Evolutionary conservation across 2,888 invertebrate species (phyloP).

Genomic region (Drosophila mulleri): DNA sequence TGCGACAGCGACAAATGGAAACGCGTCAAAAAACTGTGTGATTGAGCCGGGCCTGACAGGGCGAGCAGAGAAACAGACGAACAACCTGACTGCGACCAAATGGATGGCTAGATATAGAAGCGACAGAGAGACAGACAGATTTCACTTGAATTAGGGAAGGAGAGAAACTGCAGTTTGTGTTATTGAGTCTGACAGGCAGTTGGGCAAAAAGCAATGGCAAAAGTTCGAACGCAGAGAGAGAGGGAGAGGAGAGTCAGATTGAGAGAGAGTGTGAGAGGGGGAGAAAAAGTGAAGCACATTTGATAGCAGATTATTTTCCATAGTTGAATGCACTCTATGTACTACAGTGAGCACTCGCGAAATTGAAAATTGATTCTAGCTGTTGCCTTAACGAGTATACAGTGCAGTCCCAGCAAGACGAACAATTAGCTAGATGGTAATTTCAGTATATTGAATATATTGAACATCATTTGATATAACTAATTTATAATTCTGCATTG

Average conservation of each 20-base stretch:
- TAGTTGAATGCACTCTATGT: slow-evolving; percentile 13
- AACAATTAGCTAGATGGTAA: no score
- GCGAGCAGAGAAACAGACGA: slow-evolving; percentile 23
- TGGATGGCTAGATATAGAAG: slow-evolving; percentile 22
- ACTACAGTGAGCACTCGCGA: background rate
- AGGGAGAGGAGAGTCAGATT: background rate
- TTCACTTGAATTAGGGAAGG: background rate
- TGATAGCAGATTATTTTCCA: slow-evolving; percentile 10
- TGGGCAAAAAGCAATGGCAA: slow-evolving; percentile 13
- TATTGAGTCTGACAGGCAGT: slow-evolving; percentile 61
- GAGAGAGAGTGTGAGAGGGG: background rate
- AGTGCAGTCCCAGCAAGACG: no score
- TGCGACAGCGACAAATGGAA: slow-evolving; percentile 55
- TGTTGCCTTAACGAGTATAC: no score
- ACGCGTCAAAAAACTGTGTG: slow-evolving; percentile 59
- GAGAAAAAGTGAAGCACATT: background rate
- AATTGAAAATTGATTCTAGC: background rate
- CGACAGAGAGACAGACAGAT: slow-evolving; percentile 3
- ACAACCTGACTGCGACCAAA: slow-evolving; percentile 8
- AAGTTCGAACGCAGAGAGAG: slow-evolving; percentile 14
- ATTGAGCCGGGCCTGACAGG: slow-evolving; percentile 60
- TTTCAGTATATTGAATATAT: no score
- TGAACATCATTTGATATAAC: no score
- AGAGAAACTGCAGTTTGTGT: slow-evolving; percentile 34
- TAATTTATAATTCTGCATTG: no score